Evolutionary conservation across 2,888 invertebrate species (phyloP).

Genomic region (Marasmarcha lunaedactyla): DNA sequence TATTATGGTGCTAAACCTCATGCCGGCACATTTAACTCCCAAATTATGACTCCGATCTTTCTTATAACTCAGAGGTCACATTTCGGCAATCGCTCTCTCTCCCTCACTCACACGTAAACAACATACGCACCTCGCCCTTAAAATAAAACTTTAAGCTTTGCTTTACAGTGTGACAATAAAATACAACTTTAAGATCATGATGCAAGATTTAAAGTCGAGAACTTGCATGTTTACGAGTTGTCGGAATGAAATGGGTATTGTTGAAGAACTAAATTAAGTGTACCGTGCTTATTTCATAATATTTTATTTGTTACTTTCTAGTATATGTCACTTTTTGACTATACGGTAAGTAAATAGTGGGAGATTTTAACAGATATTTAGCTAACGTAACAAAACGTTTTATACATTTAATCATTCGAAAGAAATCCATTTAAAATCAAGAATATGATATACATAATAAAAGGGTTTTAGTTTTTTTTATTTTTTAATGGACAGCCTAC

Average conservation of each 20-base stretch:
- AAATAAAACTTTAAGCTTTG: constrained; percentile 45
- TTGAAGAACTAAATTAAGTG: background rate
- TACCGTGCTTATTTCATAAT: background rate
- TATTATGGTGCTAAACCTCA: constrained; percentile 68
- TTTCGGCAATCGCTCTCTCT: constrained; percentile 51
- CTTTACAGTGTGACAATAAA: constrained; percentile 21
- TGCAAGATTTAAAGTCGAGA: too few relatives aligned
- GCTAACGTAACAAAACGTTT: too few relatives aligned
- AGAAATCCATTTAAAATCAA: too few relatives aligned
- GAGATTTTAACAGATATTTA: too few relatives aligned
- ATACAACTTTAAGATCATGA: constrained; percentile 38
- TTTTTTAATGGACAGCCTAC: too few relatives aligned
- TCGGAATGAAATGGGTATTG: background rate
- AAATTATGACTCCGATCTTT: too few relatives aligned
- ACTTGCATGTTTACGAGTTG: background rate
- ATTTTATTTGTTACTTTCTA: background rate
- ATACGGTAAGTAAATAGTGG: too few relatives aligned
- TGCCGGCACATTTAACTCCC: constrained; percentile 57
- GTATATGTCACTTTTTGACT: too few relatives aligned
- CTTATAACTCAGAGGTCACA: constrained; percentile 52
- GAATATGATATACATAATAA: too few relatives aligned
- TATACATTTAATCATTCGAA: too few relatives aligned
- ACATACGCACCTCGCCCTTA: constrained; percentile 47
- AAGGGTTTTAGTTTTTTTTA: too few relatives aligned
- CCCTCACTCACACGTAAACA: constrained; percentile 29